phyloP scores from a whole-genome alignment of 2,888 invertebrate species.

The Cataglyphis cursor region DNA sequence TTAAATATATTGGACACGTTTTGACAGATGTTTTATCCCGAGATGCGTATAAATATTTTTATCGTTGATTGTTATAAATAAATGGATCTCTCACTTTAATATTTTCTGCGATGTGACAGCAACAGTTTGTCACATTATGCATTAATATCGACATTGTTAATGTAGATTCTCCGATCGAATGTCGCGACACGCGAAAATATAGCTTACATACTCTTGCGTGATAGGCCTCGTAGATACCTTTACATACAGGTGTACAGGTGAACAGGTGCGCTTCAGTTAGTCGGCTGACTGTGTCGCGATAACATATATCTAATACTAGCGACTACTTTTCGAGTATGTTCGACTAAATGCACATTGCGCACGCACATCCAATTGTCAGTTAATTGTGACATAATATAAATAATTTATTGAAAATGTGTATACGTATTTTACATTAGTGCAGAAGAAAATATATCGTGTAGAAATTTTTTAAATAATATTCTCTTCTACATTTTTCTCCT shows the following conservation, averaged over 20 bases:
- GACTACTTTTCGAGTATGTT: not conserved
- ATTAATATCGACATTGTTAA: conserved; percentile 19
- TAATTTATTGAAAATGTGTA: not conserved
- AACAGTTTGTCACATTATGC: conserved; percentile 17
- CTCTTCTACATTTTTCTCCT: not conserved
- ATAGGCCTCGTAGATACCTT: conserved; percentile 11
- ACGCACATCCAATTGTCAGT: not conserved
- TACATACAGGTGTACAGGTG: conserved; percentile 36
- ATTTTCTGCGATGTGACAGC: not conserved
- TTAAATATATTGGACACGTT: not conserved
- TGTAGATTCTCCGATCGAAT: conserved; percentile 21
- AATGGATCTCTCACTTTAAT: not conserved
- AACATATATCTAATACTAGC: conserved; percentile 14
- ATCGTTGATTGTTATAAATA: not conserved
- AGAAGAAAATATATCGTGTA: not conserved
- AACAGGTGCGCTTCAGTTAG: conserved; percentile 61
- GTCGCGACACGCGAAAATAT: not conserved
- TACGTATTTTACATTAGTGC: no score
- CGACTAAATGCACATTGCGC: not conserved
- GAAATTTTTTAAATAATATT: not conserved
- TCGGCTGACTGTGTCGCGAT: conserved; percentile 48
- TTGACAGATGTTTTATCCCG: not conserved
- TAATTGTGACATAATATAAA: no score
- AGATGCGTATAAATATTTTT: not conserved
- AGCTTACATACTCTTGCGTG: not conserved